Evolutionary conservation across 2,113 vertebrate genomes (phyloP), one percentile per base, ranked within the genome.

Genomic region (Macquaria ambigua): DNA sequence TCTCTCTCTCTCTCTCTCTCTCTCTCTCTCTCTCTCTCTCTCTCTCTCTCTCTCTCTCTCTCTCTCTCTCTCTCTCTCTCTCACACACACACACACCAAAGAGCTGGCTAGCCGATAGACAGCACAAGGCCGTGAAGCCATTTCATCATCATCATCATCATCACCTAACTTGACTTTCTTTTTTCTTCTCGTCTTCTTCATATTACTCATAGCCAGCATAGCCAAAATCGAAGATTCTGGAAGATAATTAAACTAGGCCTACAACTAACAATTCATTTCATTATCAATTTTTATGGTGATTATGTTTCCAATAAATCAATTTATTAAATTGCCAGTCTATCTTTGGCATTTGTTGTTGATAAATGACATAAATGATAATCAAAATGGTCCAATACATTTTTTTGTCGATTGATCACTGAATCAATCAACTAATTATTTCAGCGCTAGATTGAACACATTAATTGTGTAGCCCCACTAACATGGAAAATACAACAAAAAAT

Each of bases 111-210:
- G 67, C 28, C 18, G 50, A 82, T 63, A 55, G 80, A 75, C 74
- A 37, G 46, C 82, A 81, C 8, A 74, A 67, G 43, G 20, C 74
- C 70, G 39, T 2, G 71, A 71, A 64, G 64, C 76, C 59, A 41
- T 87, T 87, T 91, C 77, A 59, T 79, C 21, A 64, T 58, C 56
- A 46, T 46, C 43, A 41, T 41, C 85, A 66, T 82, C 76, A 69
- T 56, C 67, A n/a, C 21, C 25, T 43, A 52, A 71, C 43, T 59
- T 58, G 16, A 25, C 34, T 37, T 46, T 72, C 10, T 61, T 81
- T 64, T 53, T 64, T 48, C 12, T 4, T n/a, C 16, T 67, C 64
- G 0, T 77, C 41, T 14, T 50, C 43, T 53, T 34, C 8, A 20
- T 58, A n/a, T 55, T 23, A 20, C 43, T 68, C 63, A 15, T 9